Conservation (phyloP, 92 coral and sea anemone species). For the Palythoa heliodiscus region DNA sequence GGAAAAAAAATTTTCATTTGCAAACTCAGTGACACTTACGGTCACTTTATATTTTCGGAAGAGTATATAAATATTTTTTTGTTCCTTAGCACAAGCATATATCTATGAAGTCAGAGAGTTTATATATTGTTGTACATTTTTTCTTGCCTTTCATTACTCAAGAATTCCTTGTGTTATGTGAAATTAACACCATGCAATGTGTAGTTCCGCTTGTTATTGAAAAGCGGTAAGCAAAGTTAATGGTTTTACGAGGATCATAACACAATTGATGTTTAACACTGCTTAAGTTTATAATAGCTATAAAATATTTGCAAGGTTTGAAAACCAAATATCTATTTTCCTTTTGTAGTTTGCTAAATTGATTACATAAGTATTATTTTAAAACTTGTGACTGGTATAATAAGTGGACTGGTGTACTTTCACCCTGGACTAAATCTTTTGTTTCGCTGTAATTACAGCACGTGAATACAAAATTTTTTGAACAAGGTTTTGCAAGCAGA, state of each 20-base stretch:
- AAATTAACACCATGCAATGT: neutral
- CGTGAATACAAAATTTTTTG: neutral
- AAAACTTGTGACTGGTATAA: neutral
- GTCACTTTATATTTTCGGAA: neutral
- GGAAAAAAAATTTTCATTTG: neutral
- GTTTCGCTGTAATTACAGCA: neutral
- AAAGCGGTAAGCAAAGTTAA: conserved; percentile 26
- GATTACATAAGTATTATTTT: neutral
- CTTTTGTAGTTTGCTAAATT: neutral
- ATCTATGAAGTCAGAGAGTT: neutral
- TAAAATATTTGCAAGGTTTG: neutral
- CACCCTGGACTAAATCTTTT: neutral
- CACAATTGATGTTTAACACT: neutral
- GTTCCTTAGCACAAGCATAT: neutral
- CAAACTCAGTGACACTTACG: neutral
- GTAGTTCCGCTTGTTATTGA: neutral
- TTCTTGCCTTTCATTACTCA: neutral
- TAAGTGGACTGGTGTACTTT: neutral
- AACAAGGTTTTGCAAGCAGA: conserved; percentile 10
- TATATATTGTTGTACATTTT: neutral
- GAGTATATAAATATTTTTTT: neutral
- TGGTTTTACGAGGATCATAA: neutral
- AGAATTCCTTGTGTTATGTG: conserved; percentile 43
- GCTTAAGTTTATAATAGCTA: neutral
- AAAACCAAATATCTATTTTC: neutral